A percentile compares a stretch with the other conserved stretches of the same genome.
Evolutionary conservation across 2,888 invertebrate genomes (phyloP).

Genomic region (Tenthredo livida): DNA sequence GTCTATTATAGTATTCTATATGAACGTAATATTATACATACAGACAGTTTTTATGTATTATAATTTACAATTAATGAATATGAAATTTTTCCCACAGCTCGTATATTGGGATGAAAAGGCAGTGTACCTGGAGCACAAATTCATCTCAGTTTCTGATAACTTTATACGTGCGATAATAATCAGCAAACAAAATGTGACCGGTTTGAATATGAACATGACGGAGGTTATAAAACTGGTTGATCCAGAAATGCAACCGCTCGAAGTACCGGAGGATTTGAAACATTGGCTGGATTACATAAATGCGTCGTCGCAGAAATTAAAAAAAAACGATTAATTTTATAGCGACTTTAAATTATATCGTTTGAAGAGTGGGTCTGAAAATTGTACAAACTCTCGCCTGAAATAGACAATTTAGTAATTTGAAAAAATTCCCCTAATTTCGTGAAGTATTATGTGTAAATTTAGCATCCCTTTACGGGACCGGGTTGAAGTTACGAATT

Average conservation of each 20-base stretch:
- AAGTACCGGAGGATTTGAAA: constrained; percentile 85
- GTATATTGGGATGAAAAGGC: constrained; percentile 92
- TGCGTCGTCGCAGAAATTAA: constrained; percentile 85
- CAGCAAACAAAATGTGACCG: constrained; percentile 86
- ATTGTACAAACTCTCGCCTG: not conserved
- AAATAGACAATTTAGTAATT: not conserved
- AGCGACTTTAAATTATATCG: not conserved
- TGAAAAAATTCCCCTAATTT: not conserved
- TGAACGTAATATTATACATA: not conserved
- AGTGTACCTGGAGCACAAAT: constrained; percentile 89
- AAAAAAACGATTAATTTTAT: constrained; percentile 81
- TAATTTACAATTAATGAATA: not conserved
- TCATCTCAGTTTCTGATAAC: constrained; percentile 86
- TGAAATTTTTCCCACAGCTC: constrained; percentile 80
- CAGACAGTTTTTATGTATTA: not conserved
- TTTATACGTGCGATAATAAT: constrained; percentile 88
- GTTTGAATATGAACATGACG: constrained; percentile 80
- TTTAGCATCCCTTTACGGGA: not conserved
- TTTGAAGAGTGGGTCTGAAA: not conserved
- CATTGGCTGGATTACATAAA: constrained; percentile 87
- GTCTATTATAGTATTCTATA: not conserved
- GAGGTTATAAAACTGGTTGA: constrained; percentile 33
- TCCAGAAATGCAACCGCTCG: constrained; percentile 82
- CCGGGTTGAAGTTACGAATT: too few relatives aligned
- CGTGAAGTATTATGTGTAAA: not conserved